Conservation (phyloP, 2,113 vertebrate genomes). For the Pseudopodoces humilis region DNA sequence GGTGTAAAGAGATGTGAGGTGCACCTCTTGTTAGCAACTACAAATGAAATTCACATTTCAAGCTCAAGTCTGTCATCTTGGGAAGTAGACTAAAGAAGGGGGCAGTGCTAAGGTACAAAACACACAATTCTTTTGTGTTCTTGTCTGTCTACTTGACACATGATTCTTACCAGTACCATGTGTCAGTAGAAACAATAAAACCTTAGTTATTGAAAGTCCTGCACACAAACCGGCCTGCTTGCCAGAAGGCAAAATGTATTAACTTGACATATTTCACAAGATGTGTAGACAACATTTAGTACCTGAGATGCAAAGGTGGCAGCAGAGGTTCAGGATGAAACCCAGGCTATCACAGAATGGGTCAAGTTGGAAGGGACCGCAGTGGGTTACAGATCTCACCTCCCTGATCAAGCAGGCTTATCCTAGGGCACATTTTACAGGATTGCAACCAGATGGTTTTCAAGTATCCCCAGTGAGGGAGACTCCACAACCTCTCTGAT, state of each 20-base stretch:
- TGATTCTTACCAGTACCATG: neutral
- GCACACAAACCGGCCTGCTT: neutral
- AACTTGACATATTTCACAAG: neutral
- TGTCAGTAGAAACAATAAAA: neutral
- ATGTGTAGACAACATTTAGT: neutral
- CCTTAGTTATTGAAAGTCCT: neutral
- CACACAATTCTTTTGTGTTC: no score
- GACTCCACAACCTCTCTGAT: neutral
- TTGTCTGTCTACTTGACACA: neutral
- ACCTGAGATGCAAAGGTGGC: neutral
- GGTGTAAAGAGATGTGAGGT: neutral
- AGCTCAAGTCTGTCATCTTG: neutral
- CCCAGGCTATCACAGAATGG: neutral
- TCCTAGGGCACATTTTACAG: neutral
- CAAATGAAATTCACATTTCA: neutral
- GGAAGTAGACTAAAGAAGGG: neutral
- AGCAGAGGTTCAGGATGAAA: neutral
- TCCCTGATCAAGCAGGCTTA: neutral
- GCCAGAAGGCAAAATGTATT: neutral
- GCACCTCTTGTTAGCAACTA: neutral
- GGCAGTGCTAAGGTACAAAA: neutral
- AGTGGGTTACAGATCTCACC: neutral
- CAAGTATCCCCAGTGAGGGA: neutral
- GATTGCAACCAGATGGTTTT: neutral
- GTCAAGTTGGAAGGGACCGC: neutral